Evolutionary conservation across 2,113 vertebrate genomes (phyloP).

Genomic region (Macrotis lagotis): DNA sequence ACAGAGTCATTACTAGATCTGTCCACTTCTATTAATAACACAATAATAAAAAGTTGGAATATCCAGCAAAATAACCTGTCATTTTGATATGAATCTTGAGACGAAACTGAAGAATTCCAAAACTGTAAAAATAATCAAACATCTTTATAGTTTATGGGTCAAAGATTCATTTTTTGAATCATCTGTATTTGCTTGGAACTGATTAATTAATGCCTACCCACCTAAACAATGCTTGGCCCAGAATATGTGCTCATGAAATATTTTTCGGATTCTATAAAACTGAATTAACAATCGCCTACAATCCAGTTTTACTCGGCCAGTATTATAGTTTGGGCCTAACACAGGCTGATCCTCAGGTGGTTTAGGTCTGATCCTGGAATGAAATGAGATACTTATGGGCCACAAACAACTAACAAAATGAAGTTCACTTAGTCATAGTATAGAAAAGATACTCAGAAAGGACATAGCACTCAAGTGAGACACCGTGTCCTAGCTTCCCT

Average conservation of each 20-base stretch:
- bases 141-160: not conserved
- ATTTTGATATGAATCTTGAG: not conserved
- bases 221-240: not conserved
- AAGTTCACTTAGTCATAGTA: not conserved
- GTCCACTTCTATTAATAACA: not conserved
- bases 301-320: too few relatives aligned
- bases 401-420: not conserved
- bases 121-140: not conserved
- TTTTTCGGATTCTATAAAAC: too few relatives aligned
- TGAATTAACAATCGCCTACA: too few relatives aligned
- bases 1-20: not conserved
- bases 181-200: not conserved
- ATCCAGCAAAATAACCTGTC: not conserved
- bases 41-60: not conserved
- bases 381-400: too few relatives aligned
- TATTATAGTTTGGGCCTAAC: too few relatives aligned
- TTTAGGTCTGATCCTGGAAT: too few relatives aligned
- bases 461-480: not conserved
- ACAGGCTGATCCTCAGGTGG: too few relatives aligned
- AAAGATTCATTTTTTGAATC: not conserved
- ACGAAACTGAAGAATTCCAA: not conserved
- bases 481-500: not conserved
- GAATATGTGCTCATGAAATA: too few relatives aligned
- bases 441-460: not conserved
- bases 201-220: not conserved